Base-by-base conservation (phyloP, 2,113 vertebrate genomes). In the Axis porcinus region DNA sequence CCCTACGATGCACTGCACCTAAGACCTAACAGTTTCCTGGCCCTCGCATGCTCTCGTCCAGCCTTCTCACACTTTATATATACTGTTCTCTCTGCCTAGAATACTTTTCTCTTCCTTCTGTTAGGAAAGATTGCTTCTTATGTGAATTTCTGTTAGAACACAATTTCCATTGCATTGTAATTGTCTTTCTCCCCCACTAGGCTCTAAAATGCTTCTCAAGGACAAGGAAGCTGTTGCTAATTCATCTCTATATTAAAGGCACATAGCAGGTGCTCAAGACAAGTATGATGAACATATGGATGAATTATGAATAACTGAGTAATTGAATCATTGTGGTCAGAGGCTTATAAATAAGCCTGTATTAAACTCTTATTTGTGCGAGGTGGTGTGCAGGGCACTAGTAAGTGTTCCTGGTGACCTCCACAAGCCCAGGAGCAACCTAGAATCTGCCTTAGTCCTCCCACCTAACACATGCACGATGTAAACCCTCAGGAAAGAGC, bases 291-390 rank as follows among this genome's bases (percentile, higher is more conserved):
- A 40, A 84, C 88, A 79, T 82, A 78, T 47, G 92, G 92, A 78
- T 97, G 94, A 97, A 97, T 86, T 82, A 83, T 58, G 93, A 94
- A 96, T 94, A 95, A 95, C 15, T 89, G 83, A 89, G 13, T 84
- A 97, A 97, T 89, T 86, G 82, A 90, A 70, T 91, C 93, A 79
- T 60, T 33, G 58, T 9, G 57, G 47, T 89, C 57, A 94, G 64
- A 95, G 45, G 86, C 33, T 90, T 89, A 91, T 81, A 89, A 86
- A 84, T 67, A 83, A 64, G 57, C 9, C 11, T 92, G 93, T 62
- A 91, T 91, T 40, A 82, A 91, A 30, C 40, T 87, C 13, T 67
- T 89, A 19, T n/a, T 16, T 89, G 89, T 96, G 55, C 28, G 52
- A 90, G 52, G 30, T 28, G n/a, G 36, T 28, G 2, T 25, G 50